Conservation (phyloP, 2,888 invertebrate genomes). For the Halictus ligatus region DNA sequence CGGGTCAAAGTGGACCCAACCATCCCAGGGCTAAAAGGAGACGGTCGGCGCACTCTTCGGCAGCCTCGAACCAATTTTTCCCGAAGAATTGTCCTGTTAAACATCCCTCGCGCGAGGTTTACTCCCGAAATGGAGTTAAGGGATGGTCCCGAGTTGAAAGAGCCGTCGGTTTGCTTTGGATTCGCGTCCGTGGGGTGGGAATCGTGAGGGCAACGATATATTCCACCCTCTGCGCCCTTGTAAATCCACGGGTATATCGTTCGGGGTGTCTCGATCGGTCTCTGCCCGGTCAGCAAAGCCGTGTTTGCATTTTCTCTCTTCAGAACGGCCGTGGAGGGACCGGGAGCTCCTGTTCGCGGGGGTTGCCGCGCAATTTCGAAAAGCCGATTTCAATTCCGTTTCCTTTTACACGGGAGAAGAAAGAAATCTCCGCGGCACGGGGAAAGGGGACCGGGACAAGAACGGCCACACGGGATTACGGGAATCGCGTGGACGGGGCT, state of each 20-base stretch:
- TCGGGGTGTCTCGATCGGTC: conserved; percentile 46
- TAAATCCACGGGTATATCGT: conserved; percentile 49
- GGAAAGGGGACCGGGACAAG: conserved; percentile 47
- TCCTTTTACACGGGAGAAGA: conserved; percentile 76
- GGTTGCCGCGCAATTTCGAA: conserved; percentile 80
- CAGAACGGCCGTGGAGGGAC: conserved; percentile 56
- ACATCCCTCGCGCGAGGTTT: conserved; percentile 3
- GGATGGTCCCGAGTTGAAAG: conserved; percentile 44
- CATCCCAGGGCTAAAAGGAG: neutral
- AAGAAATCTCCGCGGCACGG: conserved; percentile 71
- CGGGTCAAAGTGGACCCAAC: too few relatives aligned
- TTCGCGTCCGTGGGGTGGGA: conserved; percentile 8
- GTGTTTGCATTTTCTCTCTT: conserved; percentile 82
- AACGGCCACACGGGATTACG: conserved; percentile 72
- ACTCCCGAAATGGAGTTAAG: neutral
- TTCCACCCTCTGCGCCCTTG: conserved; percentile 24
- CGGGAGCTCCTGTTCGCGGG: conserved; percentile 32
- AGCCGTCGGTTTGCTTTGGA: conserved; percentile 40
- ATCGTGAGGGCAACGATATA: conserved; percentile 36
- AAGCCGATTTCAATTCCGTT: conserved; percentile 83
- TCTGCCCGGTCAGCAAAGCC: conserved; percentile 61
- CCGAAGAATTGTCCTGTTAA: neutral
- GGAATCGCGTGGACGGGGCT: conserved; percentile 70
- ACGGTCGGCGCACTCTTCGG: neutral
- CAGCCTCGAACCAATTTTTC: neutral